Conservation (phyloP, 2,888 invertebrate genomes). For the Notodonta dromedarius region DNA sequence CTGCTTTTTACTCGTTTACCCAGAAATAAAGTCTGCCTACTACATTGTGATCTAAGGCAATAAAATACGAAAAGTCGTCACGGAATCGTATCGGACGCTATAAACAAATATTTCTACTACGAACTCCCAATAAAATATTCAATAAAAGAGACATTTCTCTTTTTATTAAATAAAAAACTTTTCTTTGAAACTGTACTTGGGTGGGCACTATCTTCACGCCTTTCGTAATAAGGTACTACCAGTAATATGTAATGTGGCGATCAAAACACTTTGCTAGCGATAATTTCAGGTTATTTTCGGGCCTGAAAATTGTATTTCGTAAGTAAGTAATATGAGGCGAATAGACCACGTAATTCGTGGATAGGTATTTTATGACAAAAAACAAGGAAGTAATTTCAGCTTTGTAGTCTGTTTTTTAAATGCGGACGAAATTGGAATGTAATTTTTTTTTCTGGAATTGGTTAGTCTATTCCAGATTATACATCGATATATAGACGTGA, state of each 20-base stretch:
- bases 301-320: slow-evolving; percentile 38
- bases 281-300: slow-evolving; percentile 37
- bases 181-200: slow-evolving; percentile 12
- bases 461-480: too few relatives aligned
- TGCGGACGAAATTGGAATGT: too few relatives aligned
- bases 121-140: slow-evolving; percentile 34
- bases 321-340: slow-evolving; percentile 34
- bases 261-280: slow-evolving; percentile 38
- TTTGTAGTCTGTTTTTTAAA: too few relatives aligned
- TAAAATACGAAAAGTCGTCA: neutral
- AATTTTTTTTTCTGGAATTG: too few relatives aligned
- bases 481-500: too few relatives aligned
- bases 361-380: too few relatives aligned
- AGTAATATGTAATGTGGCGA: slow-evolving; percentile 31
- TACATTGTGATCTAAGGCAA: too few relatives aligned
- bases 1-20: too few relatives aligned
- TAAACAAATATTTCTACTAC: slow-evolving; percentile 17
- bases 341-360: slow-evolving; percentile 37
- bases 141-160: slow-evolving; percentile 27
- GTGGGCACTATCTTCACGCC: slow-evolving; percentile 34
- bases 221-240: slow-evolving; percentile 21
- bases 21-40: too few relatives aligned
- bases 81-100: slow-evolving; percentile 21
- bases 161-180: slow-evolving; percentile 17
- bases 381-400: too few relatives aligned